A percentile compares a stretch with the other conserved stretches of the same genome.
Evolutionary conservation across 2,113 vertebrate genomes (phyloP).

Genomic region (Pedetes capensis): DNA sequence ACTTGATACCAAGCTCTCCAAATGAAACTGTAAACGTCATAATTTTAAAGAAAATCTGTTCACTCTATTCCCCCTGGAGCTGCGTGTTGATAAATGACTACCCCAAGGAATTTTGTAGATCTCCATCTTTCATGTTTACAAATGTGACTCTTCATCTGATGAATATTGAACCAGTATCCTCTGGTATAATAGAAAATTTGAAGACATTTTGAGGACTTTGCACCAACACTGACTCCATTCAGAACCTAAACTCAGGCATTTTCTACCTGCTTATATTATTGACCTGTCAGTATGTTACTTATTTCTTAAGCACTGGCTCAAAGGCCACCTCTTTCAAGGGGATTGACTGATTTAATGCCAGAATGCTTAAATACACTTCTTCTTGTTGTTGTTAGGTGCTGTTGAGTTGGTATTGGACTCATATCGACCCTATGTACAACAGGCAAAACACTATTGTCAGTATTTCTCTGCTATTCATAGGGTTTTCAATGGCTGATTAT

Average conservation of each 20-base stretch:
- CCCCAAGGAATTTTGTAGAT: conserved; percentile 30
- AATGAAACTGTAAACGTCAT: not conserved
- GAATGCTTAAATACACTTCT: no score
- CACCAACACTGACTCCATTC: not conserved
- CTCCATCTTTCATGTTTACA: conserved; percentile 18
- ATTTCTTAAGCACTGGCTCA: not conserved
- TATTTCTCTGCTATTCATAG: no score
- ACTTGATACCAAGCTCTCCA: conserved; percentile 17
- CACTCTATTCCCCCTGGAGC: not conserved
- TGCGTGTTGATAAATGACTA: conserved; percentile 29
- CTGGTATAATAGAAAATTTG: not conserved
- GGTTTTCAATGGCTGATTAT: no score
- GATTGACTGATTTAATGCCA: not conserved
- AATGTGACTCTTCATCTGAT: not conserved
- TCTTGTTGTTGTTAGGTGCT: no score
- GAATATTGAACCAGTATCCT: not conserved
- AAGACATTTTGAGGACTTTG: not conserved
- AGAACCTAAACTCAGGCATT: not conserved
- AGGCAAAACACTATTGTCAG: no score
- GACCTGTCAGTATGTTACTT: not conserved
- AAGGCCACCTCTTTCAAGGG: not conserved
- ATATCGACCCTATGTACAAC: no score
- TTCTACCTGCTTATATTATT: not conserved
- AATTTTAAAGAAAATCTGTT: not conserved
- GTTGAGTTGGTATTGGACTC: no score